Base-by-base conservation (phyloP, 1,140 invertebrate genomes). In the Eulimnadia texana region DNA sequence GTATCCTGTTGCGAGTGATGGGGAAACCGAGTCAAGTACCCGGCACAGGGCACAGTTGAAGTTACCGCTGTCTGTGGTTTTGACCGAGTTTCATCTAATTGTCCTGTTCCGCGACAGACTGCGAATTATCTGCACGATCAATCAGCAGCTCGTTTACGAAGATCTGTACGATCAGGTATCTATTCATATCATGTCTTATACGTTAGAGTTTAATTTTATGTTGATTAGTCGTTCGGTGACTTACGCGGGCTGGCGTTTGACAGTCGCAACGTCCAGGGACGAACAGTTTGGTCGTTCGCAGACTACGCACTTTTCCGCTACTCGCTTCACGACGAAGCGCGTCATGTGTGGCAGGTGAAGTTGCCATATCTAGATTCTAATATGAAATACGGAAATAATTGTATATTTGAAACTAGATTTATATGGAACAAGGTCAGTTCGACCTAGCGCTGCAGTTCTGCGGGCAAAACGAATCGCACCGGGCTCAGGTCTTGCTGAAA, bases 1-100 rank as follows among this genome's bases (percentile, higher is more conserved):
- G 23, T 67, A 68, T 42, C 57, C 60, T 24, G 52, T 61, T 28
- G 63, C 64, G 9, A 33, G 49, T 11, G 50, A 49, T 80, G 55
- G 29, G 29, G 27, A 27, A n/a, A 11, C n/a, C 20, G 55, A 57
- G 13, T 27, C 33, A 10, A 29, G 55, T 33, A 6, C 16, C 6
- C 27, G 33, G 16, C 27, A 20, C 13, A 23, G 55, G 27, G 55
- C 24, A 27, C 25, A 52, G 52, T 23, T 59, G 0, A 67, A 66
- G 20, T 61, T 68, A 42, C 90, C 91, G 0, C 72, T 86, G 3
- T 79, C 84, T 0, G 86, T 95, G 69, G 83, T 90, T 2, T 70
- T 94, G 16, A 96, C 92, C 1, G 84, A 95, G 71, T 96, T 93
- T 74, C 93, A 98, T 73, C 83, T 85, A 11, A 70, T 96, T 11